Evolutionary conservation across 2,113 vertebrate species (phyloP), one percentile per base, ranked within the genome.

Genomic region (Alectura lathami): DNA sequence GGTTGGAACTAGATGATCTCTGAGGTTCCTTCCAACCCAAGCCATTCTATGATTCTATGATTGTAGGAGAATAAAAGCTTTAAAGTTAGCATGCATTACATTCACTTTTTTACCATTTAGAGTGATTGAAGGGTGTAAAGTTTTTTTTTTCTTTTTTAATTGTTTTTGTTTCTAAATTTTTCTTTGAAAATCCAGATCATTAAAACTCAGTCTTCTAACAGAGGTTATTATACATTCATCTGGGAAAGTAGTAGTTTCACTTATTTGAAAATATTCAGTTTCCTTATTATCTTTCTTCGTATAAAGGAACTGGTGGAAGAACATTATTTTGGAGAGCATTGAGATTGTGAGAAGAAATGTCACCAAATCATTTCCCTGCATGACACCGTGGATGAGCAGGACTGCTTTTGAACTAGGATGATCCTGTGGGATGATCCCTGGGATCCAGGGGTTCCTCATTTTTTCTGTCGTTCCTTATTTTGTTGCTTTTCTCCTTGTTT

Each of bases 251-350:
- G 1, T 5, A 38, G 76, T 94, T 84, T 89, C 15, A 48, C 22
- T 32, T 78, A 21, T 72, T 50, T 83, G 22, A 18, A 45, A 77
- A 82, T 59, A 40, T 69, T 86, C 1, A 0, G 8, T 67, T 94
- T 94, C 16, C 17, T 67, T 32, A 32, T 70, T 86, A 27, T 30
- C 30, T 70, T 45, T 86, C 32, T 13, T 50, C 20, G 42, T 48
- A 27, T 8, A 56, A 80, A 86, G 26, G 13, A 3, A 12, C 5
- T 3, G 1, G 2, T 6, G 2, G 1, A 16, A 7, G 8, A 47
- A 32, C 15, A 51, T 48, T 57, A 23, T 75, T 87, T 80, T 68
- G 48, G 22, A 75, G 20, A 24, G 13, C 11, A 32, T 16, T 75
- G 45, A 79, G 29, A 4, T 5, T 79, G 24, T 77, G 63, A 83